Evolutionary conservation across 1,140 invertebrate species (phyloP).

Genomic region (Polyergus mexicanus): DNA sequence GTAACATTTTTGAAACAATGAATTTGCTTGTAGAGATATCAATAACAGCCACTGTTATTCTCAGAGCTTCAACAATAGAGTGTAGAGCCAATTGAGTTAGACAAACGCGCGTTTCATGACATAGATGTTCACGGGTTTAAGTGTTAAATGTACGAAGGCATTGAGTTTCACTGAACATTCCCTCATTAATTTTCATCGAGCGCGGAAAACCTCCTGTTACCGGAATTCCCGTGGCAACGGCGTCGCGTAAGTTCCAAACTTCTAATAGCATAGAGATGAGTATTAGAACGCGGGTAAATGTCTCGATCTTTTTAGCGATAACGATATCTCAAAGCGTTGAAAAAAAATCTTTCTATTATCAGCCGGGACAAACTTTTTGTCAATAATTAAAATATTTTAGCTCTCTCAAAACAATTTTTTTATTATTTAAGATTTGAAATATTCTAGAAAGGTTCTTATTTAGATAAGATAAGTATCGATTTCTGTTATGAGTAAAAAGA

Average conservation of each 20-base stretch:
- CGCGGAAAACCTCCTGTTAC: constrained; percentile 17
- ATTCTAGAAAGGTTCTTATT: background rate
- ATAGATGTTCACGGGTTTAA: constrained; percentile 21
- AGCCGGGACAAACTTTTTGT: background rate
- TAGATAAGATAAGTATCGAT: background rate
- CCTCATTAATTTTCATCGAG: constrained; percentile 44
- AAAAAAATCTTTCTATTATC: constrained; percentile 19
- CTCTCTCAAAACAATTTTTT: background rate
- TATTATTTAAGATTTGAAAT: background rate
- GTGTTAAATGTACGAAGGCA: constrained; percentile 26
- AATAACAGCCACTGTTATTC: background rate
- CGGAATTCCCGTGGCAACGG: constrained; percentile 24
- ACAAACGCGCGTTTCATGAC: background rate
- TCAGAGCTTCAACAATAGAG: background rate
- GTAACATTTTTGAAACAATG: background rate
- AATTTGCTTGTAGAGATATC: background rate
- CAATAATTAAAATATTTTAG: constrained; percentile 13
- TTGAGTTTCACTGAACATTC: constrained; percentile 26
- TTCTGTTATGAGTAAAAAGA: background rate
- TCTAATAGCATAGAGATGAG: constrained; percentile 40
- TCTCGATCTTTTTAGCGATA: constrained; percentile 31
- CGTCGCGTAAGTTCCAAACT: constrained; percentile 30
- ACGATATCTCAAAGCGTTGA: background rate
- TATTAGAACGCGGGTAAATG: constrained; percentile 13
- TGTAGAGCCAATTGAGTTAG: constrained; percentile 36